Percentiles rank a stretch among this genome's conserved stretches.
Conservation (phyloP, 2,888 invertebrate species). For the Halocaridina rubra region DNA sequence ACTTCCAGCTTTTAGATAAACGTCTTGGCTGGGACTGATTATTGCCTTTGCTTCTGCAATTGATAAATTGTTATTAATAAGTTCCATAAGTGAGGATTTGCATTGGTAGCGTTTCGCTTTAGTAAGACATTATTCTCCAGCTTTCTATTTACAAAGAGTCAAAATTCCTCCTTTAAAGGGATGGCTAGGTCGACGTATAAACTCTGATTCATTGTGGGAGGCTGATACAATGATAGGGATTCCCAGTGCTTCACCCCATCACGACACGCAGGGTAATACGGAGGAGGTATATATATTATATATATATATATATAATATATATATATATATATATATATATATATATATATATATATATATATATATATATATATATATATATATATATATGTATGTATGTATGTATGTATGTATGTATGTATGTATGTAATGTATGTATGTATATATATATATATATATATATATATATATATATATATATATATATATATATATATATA, state of each 20-base stretch:
- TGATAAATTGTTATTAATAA: neutral
- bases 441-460: neutral
- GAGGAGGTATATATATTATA: too few species aligned
- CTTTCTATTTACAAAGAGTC: too few species aligned
- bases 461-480: neutral
- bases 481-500: too few species aligned
- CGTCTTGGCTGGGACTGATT: constrained; percentile 1
- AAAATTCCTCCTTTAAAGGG: too few species aligned
- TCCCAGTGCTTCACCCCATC: too few species aligned
- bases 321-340: neutral
- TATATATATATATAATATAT: neutral
- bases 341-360: neutral
- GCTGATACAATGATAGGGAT: too few species aligned
- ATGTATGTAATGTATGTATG: neutral
- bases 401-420: neutral
- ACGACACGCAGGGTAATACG: too few species aligned
- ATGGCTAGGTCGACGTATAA: too few species aligned
- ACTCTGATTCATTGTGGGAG: too few species aligned
- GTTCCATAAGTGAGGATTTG: too few species aligned
- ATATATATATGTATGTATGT: neutral
- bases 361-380: neutral
- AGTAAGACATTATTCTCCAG: too few species aligned
- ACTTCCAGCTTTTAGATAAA: constrained; percentile 38
- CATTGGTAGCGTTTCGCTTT: too few species aligned
- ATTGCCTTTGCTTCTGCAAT: constrained; percentile 17